phyloP scores from a whole-genome alignment of 1,140 invertebrate species.

The Zaprionus vittiger region DNA sequence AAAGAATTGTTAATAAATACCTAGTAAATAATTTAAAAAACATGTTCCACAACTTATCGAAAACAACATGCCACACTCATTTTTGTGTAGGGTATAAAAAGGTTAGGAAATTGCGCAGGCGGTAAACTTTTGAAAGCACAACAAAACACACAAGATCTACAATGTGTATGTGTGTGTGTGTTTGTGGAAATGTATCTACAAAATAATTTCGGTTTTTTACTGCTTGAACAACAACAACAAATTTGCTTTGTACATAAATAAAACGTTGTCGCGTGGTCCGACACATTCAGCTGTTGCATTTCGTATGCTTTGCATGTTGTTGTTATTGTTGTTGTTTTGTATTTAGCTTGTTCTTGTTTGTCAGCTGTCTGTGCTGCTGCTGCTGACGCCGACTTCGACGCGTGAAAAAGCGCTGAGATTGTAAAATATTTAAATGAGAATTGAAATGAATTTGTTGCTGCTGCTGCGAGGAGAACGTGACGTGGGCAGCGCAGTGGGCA shows the following conservation, averaged over 20 bases:
- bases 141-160: slow-evolving; percentile 12
- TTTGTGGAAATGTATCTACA: slow-evolving; percentile 8
- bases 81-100: slow-evolving; percentile 7
- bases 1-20: too few species aligned
- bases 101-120: neutral
- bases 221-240: slow-evolving; percentile 7
- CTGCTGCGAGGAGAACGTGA: neutral
- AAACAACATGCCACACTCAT: neutral
- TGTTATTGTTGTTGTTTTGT: slow-evolving; percentile 23
- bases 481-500: slow-evolving; percentile 22
- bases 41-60: neutral
- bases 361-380: slow-evolving; percentile 22
- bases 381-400: slow-evolving; percentile 2
- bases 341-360: slow-evolving; percentile 34
- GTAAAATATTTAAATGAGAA: slow-evolving; percentile 65
- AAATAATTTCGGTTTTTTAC: slow-evolving; percentile 10
- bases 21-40: neutral
- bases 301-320: slow-evolving; percentile 30
- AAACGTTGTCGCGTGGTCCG: slow-evolving; percentile 45
- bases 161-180: neutral
- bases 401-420: slow-evolving; percentile 50
- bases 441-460: slow-evolving; percentile 71
- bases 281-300: slow-evolving; percentile 48
- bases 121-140: slow-evolving; percentile 9
- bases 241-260: slow-evolving; percentile 31